A percentile compares a stretch with the other conserved stretches of the same genome.
Conservation (phyloP, 2,113 vertebrate genomes). For the Etheostoma spectabile region DNA sequence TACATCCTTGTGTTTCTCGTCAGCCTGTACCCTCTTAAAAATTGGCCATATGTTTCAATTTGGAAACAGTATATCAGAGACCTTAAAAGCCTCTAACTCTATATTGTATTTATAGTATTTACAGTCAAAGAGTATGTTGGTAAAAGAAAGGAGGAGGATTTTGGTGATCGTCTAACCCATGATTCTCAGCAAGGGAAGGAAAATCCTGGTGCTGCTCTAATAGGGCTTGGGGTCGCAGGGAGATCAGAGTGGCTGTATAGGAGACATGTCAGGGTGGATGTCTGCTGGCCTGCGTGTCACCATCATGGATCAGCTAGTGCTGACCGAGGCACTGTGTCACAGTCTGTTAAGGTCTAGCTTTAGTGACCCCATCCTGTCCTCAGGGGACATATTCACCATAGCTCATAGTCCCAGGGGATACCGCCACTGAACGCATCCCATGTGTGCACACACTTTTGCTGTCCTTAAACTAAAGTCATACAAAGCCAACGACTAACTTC, state of each 20-base stretch:
- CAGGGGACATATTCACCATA: slow-evolving; percentile 11
- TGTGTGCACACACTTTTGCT: slow-evolving; percentile 17
- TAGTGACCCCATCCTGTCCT: slow-evolving; percentile 53
- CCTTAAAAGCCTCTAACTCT: background rate
- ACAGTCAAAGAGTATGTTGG: background rate
- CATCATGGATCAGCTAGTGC: slow-evolving; percentile 26
- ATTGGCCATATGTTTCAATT: slow-evolving; percentile 27
- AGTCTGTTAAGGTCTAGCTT: slow-evolving; percentile 45
- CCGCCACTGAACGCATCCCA: slow-evolving; percentile 21
- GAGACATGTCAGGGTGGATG: slow-evolving; percentile 56
- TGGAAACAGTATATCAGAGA: background rate
- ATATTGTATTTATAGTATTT: background rate
- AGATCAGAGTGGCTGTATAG: slow-evolving; percentile 45
- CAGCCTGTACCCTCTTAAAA: background rate
- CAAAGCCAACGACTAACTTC: slow-evolving; percentile 67
- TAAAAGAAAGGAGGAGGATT: slow-evolving; percentile 11
- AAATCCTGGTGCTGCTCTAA: slow-evolving; percentile 45
- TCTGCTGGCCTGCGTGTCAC: slow-evolving; percentile 38
- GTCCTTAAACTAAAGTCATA: slow-evolving; percentile 67
- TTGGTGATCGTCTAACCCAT: slow-evolving; percentile 50
- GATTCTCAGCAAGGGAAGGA: slow-evolving; percentile 28
- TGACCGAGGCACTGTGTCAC: slow-evolving; percentile 64
- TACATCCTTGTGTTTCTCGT: background rate
- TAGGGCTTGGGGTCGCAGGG: slow-evolving; percentile 29
- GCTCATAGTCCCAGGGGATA: slow-evolving; percentile 22